These are phyloP conservation scores for Choristoneura fumiferana DNA, from an alignment of 1,140 invertebrate genomes.

Conservation along the genomic window DNA sequence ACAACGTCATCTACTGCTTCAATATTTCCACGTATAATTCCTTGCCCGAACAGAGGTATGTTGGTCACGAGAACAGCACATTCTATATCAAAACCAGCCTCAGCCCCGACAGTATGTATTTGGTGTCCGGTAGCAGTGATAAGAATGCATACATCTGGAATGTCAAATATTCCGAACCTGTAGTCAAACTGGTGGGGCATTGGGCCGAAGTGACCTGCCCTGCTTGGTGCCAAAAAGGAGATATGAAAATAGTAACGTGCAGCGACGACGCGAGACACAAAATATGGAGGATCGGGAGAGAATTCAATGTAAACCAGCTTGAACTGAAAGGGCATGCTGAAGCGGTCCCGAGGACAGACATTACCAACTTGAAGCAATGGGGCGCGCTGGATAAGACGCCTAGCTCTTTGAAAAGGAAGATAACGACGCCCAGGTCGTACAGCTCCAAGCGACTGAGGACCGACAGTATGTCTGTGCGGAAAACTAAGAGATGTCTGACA, in stretches of 20 bases:
- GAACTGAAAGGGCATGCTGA: slow-evolving; percentile 79
- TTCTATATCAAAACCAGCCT: slow-evolving; percentile 91
- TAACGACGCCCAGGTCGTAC: slow-evolving; percentile 38
- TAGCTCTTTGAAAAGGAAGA: slow-evolving; percentile 66
- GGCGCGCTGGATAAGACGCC: slow-evolving; percentile 74
- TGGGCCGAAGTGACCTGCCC: slow-evolving; percentile 91
- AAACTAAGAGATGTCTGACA: slow-evolving; percentile 55
- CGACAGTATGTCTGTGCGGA: slow-evolving; percentile 25
- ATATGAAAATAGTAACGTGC: slow-evolving; percentile 85
- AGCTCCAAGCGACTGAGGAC: slow-evolving; percentile 33
- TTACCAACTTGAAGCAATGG: slow-evolving; percentile 45
- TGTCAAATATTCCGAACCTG: slow-evolving; percentile 80
- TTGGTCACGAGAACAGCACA: slow-evolving; percentile 86
- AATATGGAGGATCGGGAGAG: slow-evolving; percentile 84
- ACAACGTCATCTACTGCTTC: slow-evolving; percentile 91
- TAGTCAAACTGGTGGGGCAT: slow-evolving; percentile 86
- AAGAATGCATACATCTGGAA: slow-evolving; percentile 92
- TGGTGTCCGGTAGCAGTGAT: slow-evolving; percentile 91
- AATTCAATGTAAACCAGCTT: slow-evolving; percentile 64
- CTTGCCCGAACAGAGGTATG: slow-evolving; percentile 81
- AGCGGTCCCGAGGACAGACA: slow-evolving; percentile 48
- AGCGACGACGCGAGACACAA: slow-evolving; percentile 88
- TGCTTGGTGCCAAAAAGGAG: slow-evolving; percentile 83
- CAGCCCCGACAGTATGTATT: slow-evolving; percentile 87
- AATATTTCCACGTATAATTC: slow-evolving; percentile 86